Base-by-base conservation (phyloP, 92 coral and sea anemone species). In the Pocillopora meandrina region DNA sequence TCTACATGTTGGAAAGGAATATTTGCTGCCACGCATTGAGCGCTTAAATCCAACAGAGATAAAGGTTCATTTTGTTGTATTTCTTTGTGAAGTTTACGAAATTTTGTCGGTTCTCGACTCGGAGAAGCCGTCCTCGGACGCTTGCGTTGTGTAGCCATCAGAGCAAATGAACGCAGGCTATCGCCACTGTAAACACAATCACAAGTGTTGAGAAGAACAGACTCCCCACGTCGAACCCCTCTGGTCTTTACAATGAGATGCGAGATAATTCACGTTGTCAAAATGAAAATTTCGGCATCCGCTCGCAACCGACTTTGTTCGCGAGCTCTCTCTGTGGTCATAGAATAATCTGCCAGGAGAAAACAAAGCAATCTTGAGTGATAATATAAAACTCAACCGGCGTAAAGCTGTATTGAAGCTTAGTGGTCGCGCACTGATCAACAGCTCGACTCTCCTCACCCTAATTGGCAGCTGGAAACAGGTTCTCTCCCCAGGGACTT, bases 1-100 rank as follows among this genome's bases (percentile, higher is more conserved):
- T 96, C 99, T 26, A 95, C 95, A 42, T 94, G 95, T 67, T 96
- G 98, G 70, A 96, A 96, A 65, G 99, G 98, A 70, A 96, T 96
- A 90, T 89, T 92, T 20, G 92, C 87, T 31, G 99, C 99, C 26
- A 96, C 99, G 66, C 96, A 92, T 74, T 89, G 89, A 10, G 99
- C 98, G 84, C 96, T 92, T 66, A 93, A 88, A 81, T 96, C 98
- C 73, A 96, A 87, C 10, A 96, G 86, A 26, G 99, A 87, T 68
- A 94, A 75, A 26, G 99, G 99, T 70, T 92, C 80, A 33, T 75
- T 91, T 76, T 71, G 59, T 76, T 89, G 89, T 61, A 81, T 36
- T 84, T 89, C 95, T 81, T 81, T 82, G 82, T 88, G 85, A 63
- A 81, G 70, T 89, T 91, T 89, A 55, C 83, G 89, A 70, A 74